Base-by-base conservation (phyloP, 1,140 invertebrate genomes). In the Phenacoccus solenopsis region DNA sequence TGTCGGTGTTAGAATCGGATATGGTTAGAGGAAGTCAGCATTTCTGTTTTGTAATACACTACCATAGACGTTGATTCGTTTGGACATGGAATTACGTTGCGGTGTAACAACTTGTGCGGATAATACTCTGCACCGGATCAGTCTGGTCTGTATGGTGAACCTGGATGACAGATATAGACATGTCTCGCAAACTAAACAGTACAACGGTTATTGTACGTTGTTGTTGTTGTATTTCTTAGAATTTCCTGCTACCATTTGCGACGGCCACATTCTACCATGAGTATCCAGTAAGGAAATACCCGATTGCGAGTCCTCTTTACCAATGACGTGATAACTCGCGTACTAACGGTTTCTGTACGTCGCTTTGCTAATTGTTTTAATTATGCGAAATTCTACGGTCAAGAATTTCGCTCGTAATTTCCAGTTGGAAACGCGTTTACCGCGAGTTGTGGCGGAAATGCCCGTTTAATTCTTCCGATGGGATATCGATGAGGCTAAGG, bases 281-380 rank as follows among this genome's bases (percentile, higher is more conserved):
- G 12, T 22, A 16, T 24, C 59, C 20, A 64, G 59, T 64, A 64
- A 64, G 59, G 59, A 27, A 64, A 10, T 64, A 22, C 59, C 22
- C 59, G 59, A 25, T 64, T 64, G 22, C 10, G 25, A 64, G 59
- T 64, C 59, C 59, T 49, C 38, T 49, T 49, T 49, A 49, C 38
- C 38, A 20, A 20, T 24, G 25, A 64, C 59, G 59, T 4, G 59
- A 64, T 64, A 64, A 64, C 59, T 64, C 12, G 12, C 20, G 59
- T 24, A 10, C 9, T 38, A 64, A 64, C 59, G 59, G 59, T 64
- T 64, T 64, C 13, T n/a, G n/a, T n/a, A n/a, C n/a, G n/a, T 27
- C 25, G 59, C 59, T 64, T 64, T 27, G 59, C 25, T 64, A 64
- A 64, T 64, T 64, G 59, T 64, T 64, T 64, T 64, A 64, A 64